Percentiles rank a stretch among this genome's conserved stretches.
phyloP scores from a whole-genome alignment of 2,797 vertebrate species.

The Xerus rutilus region DNA sequence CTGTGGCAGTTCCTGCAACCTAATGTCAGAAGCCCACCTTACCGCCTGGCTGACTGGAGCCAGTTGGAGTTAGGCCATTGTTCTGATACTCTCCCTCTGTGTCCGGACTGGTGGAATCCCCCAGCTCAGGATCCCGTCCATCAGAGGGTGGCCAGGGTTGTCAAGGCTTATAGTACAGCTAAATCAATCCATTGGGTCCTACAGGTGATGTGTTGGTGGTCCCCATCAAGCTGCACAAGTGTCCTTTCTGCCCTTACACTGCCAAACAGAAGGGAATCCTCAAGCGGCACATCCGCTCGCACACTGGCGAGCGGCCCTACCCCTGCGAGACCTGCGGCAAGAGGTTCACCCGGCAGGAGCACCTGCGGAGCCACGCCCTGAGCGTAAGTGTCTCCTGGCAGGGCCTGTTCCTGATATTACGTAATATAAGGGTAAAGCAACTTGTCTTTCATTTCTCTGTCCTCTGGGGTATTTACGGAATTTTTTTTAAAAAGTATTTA shows the following conservation, averaged over 20 bases:
- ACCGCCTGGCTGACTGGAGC: neutral
- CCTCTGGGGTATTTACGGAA: neutral
- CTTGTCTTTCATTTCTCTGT: neutral
- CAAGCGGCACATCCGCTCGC: slow-evolving; percentile 97
- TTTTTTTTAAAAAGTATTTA: no score
- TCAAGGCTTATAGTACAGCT: neutral
- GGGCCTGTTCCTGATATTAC: neutral
- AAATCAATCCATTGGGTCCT: neutral
- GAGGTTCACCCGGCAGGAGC: slow-evolving; percentile 97
- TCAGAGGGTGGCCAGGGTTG: fast-evolving
- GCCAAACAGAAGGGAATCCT: slow-evolving; percentile 99
- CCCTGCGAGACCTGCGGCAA: slow-evolving; percentile 98
- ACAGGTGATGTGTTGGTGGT: slow-evolving; percentile 94
- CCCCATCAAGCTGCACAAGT: slow-evolving; percentile 97
- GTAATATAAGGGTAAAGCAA: neutral
- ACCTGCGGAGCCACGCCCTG: slow-evolving; percentile 96
- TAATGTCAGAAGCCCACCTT: neutral
- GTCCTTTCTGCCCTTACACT: slow-evolving; percentile 98
- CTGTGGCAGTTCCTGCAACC: neutral
- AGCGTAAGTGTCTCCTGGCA: slow-evolving; percentile 90
- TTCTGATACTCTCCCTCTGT: neutral
- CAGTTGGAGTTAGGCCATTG: neutral
- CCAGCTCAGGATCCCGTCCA: neutral
- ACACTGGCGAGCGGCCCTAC: slow-evolving; percentile 98
- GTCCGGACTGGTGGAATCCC: neutral